phyloP scores from a whole-genome alignment of 2,888 invertebrate genomes.

The Pinctada fucata region DNA sequence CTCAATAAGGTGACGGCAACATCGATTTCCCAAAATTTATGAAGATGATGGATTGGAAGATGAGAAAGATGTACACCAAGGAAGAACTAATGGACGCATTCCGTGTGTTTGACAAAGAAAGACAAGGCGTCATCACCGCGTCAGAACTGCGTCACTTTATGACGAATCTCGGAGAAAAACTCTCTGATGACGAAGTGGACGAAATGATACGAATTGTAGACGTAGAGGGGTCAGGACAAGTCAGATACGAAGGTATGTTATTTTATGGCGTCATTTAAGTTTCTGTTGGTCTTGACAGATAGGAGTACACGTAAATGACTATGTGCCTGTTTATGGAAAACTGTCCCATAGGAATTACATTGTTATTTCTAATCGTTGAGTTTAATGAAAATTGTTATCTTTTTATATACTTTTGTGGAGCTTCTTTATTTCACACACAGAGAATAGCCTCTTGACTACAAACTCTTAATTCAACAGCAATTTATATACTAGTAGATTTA shows the following conservation, averaged over 20 bases:
- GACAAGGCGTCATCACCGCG: not conserved
- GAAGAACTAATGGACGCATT: not conserved
- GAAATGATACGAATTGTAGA: not conserved
- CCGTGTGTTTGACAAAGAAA: not conserved
- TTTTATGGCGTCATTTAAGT: no score
- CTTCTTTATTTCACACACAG: no score
- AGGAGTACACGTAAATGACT: no score
- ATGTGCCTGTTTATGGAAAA: no score
- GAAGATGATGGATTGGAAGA: conserved; percentile 3
- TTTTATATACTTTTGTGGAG: no score
- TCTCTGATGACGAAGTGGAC: not conserved
- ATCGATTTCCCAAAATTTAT: not conserved
- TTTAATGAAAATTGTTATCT: no score
- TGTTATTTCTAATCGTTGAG: no score
- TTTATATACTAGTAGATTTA: no score
- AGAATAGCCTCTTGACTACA: no score
- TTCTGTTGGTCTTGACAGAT: no score
- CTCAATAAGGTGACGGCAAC: not conserved
- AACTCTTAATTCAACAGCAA: no score
- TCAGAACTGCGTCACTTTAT: not conserved
- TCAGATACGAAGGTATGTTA: not conserved
- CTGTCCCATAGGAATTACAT: no score
- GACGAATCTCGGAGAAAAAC: not conserved
- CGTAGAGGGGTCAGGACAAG: not conserved
- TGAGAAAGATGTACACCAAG: not conserved